These are phyloP conservation scores for Montipora capitata DNA, from an alignment of 92 coral and sea anemone genomes.

Conservation along the genomic window DNA sequence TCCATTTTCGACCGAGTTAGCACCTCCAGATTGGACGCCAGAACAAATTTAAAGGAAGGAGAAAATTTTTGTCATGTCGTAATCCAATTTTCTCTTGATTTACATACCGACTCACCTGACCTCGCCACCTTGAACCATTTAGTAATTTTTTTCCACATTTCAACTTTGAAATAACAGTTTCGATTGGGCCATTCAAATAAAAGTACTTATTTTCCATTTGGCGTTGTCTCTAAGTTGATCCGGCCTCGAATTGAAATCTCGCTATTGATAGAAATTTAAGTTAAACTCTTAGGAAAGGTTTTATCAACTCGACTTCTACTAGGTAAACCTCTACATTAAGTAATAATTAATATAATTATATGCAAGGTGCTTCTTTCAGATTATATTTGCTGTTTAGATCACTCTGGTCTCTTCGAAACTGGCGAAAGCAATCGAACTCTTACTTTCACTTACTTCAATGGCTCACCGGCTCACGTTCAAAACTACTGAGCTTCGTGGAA, in stretches of 20 bases:
- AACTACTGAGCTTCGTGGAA: too few relatives aligned
- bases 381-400: too few relatives aligned
- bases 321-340: neutral
- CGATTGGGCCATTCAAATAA: neutral
- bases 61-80: neutral
- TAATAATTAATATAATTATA: too few relatives aligned
- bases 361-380: too few relatives aligned
- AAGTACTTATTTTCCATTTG: neutral
- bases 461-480: too few relatives aligned
- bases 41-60: neutral
- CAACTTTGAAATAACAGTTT: neutral
- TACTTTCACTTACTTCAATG: too few relatives aligned
- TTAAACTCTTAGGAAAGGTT: neutral
- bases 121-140: neutral
- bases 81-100: conserved; percentile 1
- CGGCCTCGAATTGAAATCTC: neutral
- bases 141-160: neutral
- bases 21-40: neutral
- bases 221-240: neutral
- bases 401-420: neutral
- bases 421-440: neutral
- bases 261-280: too few relatives aligned
- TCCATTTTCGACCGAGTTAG: neutral
- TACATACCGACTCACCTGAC: neutral
- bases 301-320: too few relatives aligned